Percentiles rank a stretch among this genome's conserved stretches.
phyloP scores from a whole-genome alignment of 1,140 invertebrate species.

The Phenacoccus solenopsis region DNA sequence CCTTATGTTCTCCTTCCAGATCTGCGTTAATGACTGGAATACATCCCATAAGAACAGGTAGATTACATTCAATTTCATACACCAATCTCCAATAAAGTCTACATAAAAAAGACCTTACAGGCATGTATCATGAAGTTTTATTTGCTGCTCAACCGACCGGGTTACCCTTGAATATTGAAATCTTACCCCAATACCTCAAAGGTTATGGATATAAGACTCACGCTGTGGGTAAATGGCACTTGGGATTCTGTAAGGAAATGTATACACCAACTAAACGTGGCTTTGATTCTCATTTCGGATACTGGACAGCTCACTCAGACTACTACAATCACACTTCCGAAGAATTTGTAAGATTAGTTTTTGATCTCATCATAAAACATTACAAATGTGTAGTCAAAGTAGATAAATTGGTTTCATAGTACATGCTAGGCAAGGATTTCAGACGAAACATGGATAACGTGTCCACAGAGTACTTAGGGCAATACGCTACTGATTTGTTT shows the following conservation, averaged over 20 bases:
- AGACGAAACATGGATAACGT: conserved; percentile 38
- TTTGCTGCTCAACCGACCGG: conserved; percentile 56
- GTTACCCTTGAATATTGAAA: conserved; percentile 50
- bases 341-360: conserved; percentile 29
- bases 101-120: conserved; percentile 33
- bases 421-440: conserved; percentile 37
- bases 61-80: conserved; percentile 25
- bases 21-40: conserved; percentile 45
- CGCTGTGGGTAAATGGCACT: conserved; percentile 60
- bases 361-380: no score
- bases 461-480: conserved; percentile 40
- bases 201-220: conserved; percentile 50
- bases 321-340: background rate
- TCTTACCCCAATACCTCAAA: conserved; percentile 49
- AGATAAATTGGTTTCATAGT: no score
- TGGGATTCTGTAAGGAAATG: conserved; percentile 50
- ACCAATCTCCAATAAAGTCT: background rate
- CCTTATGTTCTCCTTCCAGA: conserved; percentile 46
- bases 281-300: conserved; percentile 72
- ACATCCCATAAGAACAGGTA: conserved; percentile 45
- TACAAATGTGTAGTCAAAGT: no score
- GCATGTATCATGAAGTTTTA: conserved; percentile 65
- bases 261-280: conserved; percentile 65
- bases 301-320: conserved; percentile 48
- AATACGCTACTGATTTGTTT: conserved; percentile 47